Base-by-base conservation (phyloP, 2,888 invertebrate species). In the Herminia tarsipennalis region DNA sequence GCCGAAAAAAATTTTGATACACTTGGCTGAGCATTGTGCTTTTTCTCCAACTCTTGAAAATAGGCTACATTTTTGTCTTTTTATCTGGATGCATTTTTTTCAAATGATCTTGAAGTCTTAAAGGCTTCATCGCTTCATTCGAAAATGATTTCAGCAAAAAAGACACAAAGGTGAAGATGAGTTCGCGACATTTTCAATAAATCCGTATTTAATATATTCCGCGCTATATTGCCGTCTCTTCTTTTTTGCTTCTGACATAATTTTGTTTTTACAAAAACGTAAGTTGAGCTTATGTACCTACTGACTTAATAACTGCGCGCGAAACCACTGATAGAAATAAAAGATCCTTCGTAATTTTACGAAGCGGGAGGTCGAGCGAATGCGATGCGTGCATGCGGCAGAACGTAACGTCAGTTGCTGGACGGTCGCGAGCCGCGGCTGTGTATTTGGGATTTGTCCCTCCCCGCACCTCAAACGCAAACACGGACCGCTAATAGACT, bases 11-110 rank as follows among this genome's bases (percentile, higher is more conserved):
- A 50, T 53, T 60, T 56, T 38, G 48, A 27, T 54, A 53, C 39
- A 56, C 34, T 57, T 54, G 50, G 52, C 50, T 53, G 49, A 51
- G 44, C 32, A 52, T 56, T 48, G 51, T 56, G 38, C 54, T 61
- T 56, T 55, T 60, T 60, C 29, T 60, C 48, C 14, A 58, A 45
- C 30, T 52, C 44, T 61, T 59, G 50, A 62, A 61, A 61, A 56
- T 57, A 56, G 21, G 47, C 49, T 45, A 49, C 40, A 56, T 54
- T 47, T 32, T 57, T 61, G 54, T 58, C 54, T 41, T 57, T 47
- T 34, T 41, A 41, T 21, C 34, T 25, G 34, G 34, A 47, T 62
- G 58, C 49, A 52, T 56, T 60, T 56, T 58, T 56, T 53, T 58
- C 48, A 55, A 58, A 62, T 57, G 50, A 59, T 56, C 56, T 57